These are phyloP conservation scores for Diaperis boleti DNA, from an alignment of 2,888 invertebrate genomes.

Conservation along the genomic window DNA sequence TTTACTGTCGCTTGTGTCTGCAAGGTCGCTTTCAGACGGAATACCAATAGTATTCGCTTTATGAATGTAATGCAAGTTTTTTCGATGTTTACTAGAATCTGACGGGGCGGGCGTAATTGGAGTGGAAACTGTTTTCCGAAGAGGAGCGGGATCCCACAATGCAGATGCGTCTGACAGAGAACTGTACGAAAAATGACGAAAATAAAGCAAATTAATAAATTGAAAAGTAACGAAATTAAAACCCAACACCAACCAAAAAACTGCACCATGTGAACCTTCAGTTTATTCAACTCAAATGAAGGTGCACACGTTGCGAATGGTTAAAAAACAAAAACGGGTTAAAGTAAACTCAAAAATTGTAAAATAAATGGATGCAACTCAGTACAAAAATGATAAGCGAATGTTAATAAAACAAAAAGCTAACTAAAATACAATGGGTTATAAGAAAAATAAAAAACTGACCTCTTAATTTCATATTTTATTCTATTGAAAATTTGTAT, in stretches of 20 bases:
- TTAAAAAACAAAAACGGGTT: constrained; percentile 10
- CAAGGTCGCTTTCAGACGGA: constrained; percentile 68
- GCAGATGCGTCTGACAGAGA: constrained; percentile 57
- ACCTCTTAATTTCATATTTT: constrained; percentile 57
- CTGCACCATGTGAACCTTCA: neutral
- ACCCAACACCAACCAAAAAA: constrained; percentile 2
- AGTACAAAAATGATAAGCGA: constrained; percentile 30
- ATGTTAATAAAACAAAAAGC: constrained; percentile 39
- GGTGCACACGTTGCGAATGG: neutral
- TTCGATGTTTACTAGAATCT: constrained; percentile 53
- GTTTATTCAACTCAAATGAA: neutral
- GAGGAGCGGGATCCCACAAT: constrained; percentile 65
- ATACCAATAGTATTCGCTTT: constrained; percentile 73
- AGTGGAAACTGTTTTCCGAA: constrained; percentile 66
- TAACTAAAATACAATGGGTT: constrained; percentile 37
- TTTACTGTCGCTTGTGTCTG: constrained; percentile 63
- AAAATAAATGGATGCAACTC: constrained; percentile 34
- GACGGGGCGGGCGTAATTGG: constrained; percentile 55
- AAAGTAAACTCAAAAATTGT: constrained; percentile 36
- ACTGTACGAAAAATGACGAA: constrained; percentile 54
- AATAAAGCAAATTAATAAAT: constrained; percentile 47
- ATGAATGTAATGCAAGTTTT: constrained; percentile 58
- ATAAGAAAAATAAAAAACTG: constrained; percentile 47
- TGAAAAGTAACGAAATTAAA: constrained; percentile 41
- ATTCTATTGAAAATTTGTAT: constrained; percentile 67